Base-by-base conservation (phyloP, 2,113 vertebrate species). In the Ciconia stormi region DNA sequence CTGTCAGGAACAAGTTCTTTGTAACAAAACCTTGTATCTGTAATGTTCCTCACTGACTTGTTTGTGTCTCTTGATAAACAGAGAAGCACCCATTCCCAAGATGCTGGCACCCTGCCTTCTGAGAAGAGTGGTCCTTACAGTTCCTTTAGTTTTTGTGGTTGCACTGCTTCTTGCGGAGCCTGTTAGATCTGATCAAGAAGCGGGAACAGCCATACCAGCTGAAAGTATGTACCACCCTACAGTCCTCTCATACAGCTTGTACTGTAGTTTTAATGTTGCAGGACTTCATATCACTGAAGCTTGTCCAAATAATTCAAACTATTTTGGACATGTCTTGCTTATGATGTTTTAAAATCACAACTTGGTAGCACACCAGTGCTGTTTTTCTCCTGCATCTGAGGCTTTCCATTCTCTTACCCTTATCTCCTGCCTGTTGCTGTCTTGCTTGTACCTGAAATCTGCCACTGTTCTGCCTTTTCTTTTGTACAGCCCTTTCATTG, bases 141-240 rank as follows among this genome's bases (percentile, higher is more conserved):
- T 97, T 90, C 92, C 98, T 95, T 88, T 99, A 23, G 80, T 99
- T 11, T 69, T 98, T 61, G 85, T 97, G 89, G 52, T 97, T 23
- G 98, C 98, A 89, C 94, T 99, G 7, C 83, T 98, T 26, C 96
- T 97, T 63, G 19, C 84, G 9, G 97, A 97, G 59, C 97, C 98
- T 23, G 90, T 93, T 18, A 94, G 95, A 73, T 98, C 98, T 52
- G 98, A 98, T 38, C 98, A 98, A 87, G 98, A 98, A 89, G 89
- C 98, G 0, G 99, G 99, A 93, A 99, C 99, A 34, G 98, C 99
- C 81, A 99, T 99, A 70, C 99, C 99, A 80, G 98, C 99, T n/a
- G 99, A 99, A 97, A 99, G 99, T 99, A 98, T 1, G 99, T 98
- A 93, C 63, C 52, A 81, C 36, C 32, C 70, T 61, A 30, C 47